Conservation (phyloP, 2,113 vertebrate genomes). For the Zosterops pallidus region DNA sequence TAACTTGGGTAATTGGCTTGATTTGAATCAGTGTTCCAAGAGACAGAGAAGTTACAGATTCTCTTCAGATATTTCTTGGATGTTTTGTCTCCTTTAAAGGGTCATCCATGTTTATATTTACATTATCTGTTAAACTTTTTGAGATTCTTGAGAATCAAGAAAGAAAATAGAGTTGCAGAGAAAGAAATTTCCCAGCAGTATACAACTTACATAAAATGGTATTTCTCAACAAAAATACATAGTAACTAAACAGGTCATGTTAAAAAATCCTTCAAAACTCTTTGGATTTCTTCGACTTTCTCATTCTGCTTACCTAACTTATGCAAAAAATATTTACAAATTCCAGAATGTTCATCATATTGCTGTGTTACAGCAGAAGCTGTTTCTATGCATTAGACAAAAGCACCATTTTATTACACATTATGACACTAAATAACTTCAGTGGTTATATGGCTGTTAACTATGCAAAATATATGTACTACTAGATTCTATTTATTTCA, state of each 20-base stretch:
- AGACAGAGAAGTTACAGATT: not conserved
- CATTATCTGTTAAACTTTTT: not conserved
- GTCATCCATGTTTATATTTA: not conserved
- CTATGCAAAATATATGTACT: not conserved
- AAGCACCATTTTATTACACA: not conserved
- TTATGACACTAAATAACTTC: not conserved
- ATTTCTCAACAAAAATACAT: not conserved
- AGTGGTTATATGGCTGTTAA: not conserved
- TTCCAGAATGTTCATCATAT: not conserved
- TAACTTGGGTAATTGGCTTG: slow-evolving; percentile 58
- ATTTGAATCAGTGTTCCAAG: slow-evolving; percentile 45
- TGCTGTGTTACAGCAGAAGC: not conserved
- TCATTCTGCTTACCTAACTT: not conserved
- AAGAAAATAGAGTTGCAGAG: not conserved
- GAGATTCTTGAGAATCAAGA: not conserved
- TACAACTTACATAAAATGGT: not conserved
- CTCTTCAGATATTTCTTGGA: not conserved
- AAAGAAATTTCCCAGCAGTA: not conserved
- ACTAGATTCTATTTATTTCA: not conserved
- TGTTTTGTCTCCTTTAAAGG: slow-evolving; percentile 4
- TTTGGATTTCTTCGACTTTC: not conserved
- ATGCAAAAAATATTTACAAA: not conserved
- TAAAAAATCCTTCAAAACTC: not conserved
- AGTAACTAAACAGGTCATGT: not conserved
- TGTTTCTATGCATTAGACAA: not conserved